Evolutionary conservation across 2,113 vertebrate species (phyloP).

Genomic region (Atractosteus spatula): DNA sequence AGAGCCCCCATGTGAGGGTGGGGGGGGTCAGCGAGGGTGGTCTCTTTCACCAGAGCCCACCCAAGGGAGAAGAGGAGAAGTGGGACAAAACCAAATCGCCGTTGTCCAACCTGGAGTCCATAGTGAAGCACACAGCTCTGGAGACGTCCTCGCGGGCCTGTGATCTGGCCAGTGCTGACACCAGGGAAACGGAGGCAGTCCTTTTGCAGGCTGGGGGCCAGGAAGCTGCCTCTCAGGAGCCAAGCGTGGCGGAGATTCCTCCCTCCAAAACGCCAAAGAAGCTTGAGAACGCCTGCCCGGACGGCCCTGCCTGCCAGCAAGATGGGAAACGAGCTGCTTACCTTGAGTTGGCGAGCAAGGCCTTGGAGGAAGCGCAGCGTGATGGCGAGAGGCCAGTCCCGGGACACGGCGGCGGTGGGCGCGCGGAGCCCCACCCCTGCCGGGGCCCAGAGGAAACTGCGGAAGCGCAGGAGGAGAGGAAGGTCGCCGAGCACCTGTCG

Average conservation of each 20-base stretch:
- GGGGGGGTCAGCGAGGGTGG: slow-evolving; percentile 55
- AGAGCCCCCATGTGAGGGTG: slow-evolving; percentile 64
- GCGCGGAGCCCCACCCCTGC: slow-evolving; percentile 29
- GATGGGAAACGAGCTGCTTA: slow-evolving; percentile 37
- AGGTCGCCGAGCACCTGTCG: slow-evolving; percentile 33
- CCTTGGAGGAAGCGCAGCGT: slow-evolving; percentile 28
- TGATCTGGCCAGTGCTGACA: slow-evolving; percentile 35
- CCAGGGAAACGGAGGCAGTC: slow-evolving; percentile 41
- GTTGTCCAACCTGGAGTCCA: slow-evolving; percentile 75
- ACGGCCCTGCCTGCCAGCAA: slow-evolving; percentile 30
- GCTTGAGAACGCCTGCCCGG: slow-evolving; percentile 35
- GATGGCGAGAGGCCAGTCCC: slow-evolving; percentile 45
- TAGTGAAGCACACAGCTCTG: slow-evolving; percentile 76
- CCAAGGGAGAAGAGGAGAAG: slow-evolving; percentile 62
- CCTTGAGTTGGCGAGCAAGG: slow-evolving; percentile 37
- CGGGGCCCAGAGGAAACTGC: slow-evolving; percentile 61
- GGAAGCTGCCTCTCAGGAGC: slow-evolving; percentile 43
- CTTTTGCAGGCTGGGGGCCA: slow-evolving; percentile 37
- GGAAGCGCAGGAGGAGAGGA: slow-evolving; percentile 61
- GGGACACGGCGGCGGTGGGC: slow-evolving; percentile 62
- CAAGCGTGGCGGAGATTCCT: slow-evolving; percentile 39
- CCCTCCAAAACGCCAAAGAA: slow-evolving; percentile 49
- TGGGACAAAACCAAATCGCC: slow-evolving; percentile 74
- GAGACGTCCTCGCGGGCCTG: slow-evolving; percentile 50
- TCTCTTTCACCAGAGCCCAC: slow-evolving; percentile 58